These are phyloP conservation scores for Lynx canadensis DNA, from an alignment of 2,113 vertebrate genomes.

Conservation along the genomic window DNA sequence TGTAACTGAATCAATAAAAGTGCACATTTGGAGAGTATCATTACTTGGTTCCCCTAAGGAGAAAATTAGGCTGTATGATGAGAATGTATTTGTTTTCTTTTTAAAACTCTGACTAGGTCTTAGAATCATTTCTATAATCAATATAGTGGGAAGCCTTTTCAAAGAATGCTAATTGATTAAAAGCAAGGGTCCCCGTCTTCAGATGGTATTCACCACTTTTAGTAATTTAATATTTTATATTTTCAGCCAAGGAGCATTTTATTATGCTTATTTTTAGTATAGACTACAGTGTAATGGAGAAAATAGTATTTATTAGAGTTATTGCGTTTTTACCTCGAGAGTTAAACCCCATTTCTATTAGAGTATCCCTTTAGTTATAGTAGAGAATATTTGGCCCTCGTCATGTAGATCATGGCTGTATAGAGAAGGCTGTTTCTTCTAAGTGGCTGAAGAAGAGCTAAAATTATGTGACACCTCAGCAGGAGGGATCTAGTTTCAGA, in stretches of 20 bases:
- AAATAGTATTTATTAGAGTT: slow-evolving; percentile 6
- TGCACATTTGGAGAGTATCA: not conserved
- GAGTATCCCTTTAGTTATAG: not conserved
- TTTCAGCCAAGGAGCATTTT: slow-evolving; percentile 42
- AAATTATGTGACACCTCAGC: not conserved
- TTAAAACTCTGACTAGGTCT: not conserved
- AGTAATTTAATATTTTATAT: slow-evolving; percentile 10
- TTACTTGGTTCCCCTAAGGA: slow-evolving; percentile 38
- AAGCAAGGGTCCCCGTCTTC: slow-evolving; percentile 1
- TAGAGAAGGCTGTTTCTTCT: not conserved
- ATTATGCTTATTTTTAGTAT: slow-evolving; percentile 27
- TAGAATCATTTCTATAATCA: slow-evolving; percentile 53
- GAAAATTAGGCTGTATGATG: slow-evolving; percentile 38
- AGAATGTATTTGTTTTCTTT: slow-evolving; percentile 34
- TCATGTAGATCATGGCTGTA: not conserved
- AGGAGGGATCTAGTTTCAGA: not conserved
- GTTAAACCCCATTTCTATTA: not conserved
- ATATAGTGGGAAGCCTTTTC: not conserved
- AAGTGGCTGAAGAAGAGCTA: not conserved
- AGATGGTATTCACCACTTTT: not conserved
- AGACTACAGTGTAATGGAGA: not conserved
- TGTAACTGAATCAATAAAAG: slow-evolving; percentile 56
- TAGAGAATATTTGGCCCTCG: not conserved
- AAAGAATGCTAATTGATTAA: not conserved
- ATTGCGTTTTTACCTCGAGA: slow-evolving; percentile 23